Evolutionary conservation across 2,888 invertebrate species (phyloP), one percentile per base, ranked within the genome.

Genomic region (Scrobipalpa costella): DNA sequence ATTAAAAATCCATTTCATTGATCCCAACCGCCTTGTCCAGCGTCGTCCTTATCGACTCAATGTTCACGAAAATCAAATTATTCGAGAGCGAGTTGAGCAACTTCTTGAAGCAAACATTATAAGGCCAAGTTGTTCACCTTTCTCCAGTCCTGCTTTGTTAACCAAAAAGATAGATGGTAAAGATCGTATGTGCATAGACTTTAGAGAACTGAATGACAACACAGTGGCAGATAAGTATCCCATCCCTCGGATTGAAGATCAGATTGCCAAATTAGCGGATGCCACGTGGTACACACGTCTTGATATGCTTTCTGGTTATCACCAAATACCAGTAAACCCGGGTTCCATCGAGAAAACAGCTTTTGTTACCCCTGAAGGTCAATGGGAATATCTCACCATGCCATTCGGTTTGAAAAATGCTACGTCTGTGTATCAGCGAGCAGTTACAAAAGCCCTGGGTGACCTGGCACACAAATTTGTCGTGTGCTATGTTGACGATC

Each of bases 221-320:
- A 49, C 49, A n/a, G n/a, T n/a, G n/a, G n/a, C n/a, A n/a, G n/a
- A n/a, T n/a, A n/a, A n/a, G n/a, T n/a, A n/a, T n/a, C 57, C 57
- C 7, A 7, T 57, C 1, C 38, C 38, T 2, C 15, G 34, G 15
- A 57, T 57, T 17, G 1, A 5, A n/a, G 57, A 57, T 17, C 57
- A 57, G 36, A 57, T 57, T 2, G 2, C 64, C 0, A 58, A 66
- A 6, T 55, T 68, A n/a, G 27, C 55, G 11, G 66, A 65, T 2
- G 62, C 68, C 7, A 65, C 60, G 7, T 64, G 38, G 15, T 68
- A 66, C 8, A 40, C 66, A 8, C 47, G 62, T n/a, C 19, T 69
- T 13, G 66, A 69, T 15, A 64, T 59, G 7, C 64, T 66, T 0
- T 64, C 65, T 11, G 65, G 65, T 0, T 69, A 64, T 49, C 17